Percentiles rank a stretch among this genome's conserved stretches.
These are phyloP conservation scores for Neotoma lepida DNA, from an alignment of 2,113 vertebrate genomes.

Conservation along the genomic window DNA sequence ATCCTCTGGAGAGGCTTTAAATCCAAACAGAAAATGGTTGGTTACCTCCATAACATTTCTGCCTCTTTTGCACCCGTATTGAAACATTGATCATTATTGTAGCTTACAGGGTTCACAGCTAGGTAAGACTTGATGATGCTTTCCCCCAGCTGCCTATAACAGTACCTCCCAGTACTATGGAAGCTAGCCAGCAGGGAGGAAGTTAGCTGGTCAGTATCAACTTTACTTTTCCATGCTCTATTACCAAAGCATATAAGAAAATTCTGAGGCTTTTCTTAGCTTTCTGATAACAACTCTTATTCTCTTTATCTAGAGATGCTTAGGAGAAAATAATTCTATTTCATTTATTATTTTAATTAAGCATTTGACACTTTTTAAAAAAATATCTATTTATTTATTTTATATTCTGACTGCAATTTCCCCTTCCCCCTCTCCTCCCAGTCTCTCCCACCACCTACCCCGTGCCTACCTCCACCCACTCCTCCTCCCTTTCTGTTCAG, in stretches of 20 bases:
- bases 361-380: not conserved
- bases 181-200: not conserved
- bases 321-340: not conserved
- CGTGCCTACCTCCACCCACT: not conserved
- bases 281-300: constrained; percentile 11
- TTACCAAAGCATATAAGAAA: constrained; percentile 8
- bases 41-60: not conserved
- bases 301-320: not conserved
- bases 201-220: not conserved
- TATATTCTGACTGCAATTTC: not conserved
- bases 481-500: not conserved
- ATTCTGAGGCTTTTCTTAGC: not conserved
- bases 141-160: not conserved
- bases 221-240: not conserved
- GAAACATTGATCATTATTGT: not conserved
- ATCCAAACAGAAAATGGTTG: not conserved
- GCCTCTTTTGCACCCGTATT: not conserved
- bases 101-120: not conserved
- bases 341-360: not conserved
- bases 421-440: not conserved
- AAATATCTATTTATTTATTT: not conserved
- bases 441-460: too few relatives aligned
- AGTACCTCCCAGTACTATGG: not conserved
- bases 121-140: not conserved
- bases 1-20: not conserved